Base-by-base conservation (phyloP, 1,140 invertebrate species). In the Papilio glaucus region DNA sequence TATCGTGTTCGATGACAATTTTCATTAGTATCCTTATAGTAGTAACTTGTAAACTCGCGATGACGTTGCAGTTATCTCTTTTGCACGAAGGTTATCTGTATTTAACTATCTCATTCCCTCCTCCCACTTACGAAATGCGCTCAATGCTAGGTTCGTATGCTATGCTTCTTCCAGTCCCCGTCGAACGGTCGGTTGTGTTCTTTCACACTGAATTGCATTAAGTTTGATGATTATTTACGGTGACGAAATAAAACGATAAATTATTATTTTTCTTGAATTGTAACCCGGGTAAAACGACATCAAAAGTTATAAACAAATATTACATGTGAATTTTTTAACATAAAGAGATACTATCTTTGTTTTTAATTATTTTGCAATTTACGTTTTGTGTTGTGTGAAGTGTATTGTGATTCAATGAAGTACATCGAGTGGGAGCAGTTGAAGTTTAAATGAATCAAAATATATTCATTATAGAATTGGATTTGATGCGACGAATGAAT, bases 21-120 rank as follows among this genome's bases (percentile, higher is more conserved):
- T 86, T 75, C 74, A 88, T 90, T 89, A 87, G 89, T 79, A 84
- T 87, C 76, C 74, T 91, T 91, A 87, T 91, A 90, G 75, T 85
- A 45, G 73, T 81, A 79, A 75, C 76, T 82, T 75, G 73, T 82
- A 82, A 85, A 81, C 81, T 71, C 71, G 74, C 84, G 84, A 78
- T 85, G 86, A 84, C 76, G 82, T 84, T 57, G 74, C 24, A 62
- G 71, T 72, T 73, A 63, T 90, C 88, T 85, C 83, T 73, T 71
- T 90, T 79, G 72, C 73, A 37, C 83, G 18, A 37, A 37, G 1
- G 71, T 60, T 33, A 71, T 68, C 76, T 76, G 68, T 70, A 63
- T 89, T 87, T 87, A 65, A 81, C 78, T 80, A 53, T 92, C 83
- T 72, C 88, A 68, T 57, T 75, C 75, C 70, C 77, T 83, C 86